Evolutionary conservation across 2,797 vertebrate species (phyloP), one percentile per base, ranked within the genome.

Genomic region (Lindbergichthys nudifrons): DNA sequence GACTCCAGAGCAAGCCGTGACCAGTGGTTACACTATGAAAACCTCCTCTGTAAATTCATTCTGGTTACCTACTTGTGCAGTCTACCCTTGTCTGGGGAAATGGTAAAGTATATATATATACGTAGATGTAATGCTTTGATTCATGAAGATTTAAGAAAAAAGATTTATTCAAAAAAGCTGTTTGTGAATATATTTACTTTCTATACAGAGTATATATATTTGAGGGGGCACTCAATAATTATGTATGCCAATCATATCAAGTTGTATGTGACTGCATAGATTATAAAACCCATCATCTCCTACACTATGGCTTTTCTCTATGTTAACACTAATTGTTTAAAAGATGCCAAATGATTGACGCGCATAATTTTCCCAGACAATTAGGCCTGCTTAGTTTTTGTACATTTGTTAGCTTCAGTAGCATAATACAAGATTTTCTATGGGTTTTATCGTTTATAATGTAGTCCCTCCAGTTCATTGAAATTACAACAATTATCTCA

Each of bases 161-260:
- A 63, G 30, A 77, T 70, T 77, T 81, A 65, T 67, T 62, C 51
- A 79, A 57, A 36, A 75, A 77, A 81, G 79, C 68, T 76, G 63
- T 86, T 42, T 75, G 74, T 83, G 74, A 81, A 78, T 78, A 76
- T 87, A 77, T 86, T 85, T 76, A 85, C 67, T 84, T 89, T 88
- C 52, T 83, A 77, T 79, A 75, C 81, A 83, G 72, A 89, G 70
- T 51, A 75, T 82, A 82, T 86, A 82, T 86, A 80, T 82, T 76
- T 85, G 67, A 85, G 70, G 71, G 60, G 53, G 73, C 30, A 61
- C 60, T 72, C 52, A 61, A 39, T 64, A 45, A 60, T 75, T 74
- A 53, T 83, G 66, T 76, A 57, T 68, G 56, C 57, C 66, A 19
- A 65, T 70, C 57, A 54, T 64, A 66, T 60, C 15, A 54, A 45